Percentiles rank a stretch among this genome's conserved stretches.
These are phyloP conservation scores for Myrmophylax atrothorax DNA, from an alignment of 2,113 vertebrate genomes.

Conservation along the genomic window DNA sequence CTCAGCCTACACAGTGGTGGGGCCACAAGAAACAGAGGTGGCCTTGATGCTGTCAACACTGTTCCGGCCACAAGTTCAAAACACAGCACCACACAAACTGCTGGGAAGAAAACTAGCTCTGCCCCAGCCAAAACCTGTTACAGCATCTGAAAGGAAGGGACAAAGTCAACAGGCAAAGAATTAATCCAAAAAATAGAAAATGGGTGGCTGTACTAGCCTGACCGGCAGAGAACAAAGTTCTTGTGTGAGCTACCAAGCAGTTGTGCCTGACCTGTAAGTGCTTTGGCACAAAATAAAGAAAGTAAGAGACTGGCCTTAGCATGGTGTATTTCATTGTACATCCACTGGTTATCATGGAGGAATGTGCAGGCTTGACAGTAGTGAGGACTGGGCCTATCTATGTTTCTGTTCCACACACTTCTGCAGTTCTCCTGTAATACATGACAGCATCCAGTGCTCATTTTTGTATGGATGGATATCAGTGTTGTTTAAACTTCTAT, in stretches of 20 bases:
- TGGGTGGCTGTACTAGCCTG: neutral
- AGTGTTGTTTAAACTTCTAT: neutral
- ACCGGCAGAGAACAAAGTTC: neutral
- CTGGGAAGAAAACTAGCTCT: neutral
- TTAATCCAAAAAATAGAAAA: neutral
- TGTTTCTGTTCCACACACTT: neutral
- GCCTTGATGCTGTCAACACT: neutral
- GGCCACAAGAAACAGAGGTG: neutral
- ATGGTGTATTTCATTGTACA: neutral
- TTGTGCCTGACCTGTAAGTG: neutral
- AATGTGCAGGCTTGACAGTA: neutral
- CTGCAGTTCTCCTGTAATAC: neutral
- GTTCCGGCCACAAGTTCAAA: neutral
- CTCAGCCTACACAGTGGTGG: neutral
- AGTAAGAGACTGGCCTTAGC: neutral
- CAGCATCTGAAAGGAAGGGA: neutral
- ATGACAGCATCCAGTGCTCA: fast-evolving
- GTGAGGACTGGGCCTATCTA: neutral
- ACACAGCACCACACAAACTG: neutral
- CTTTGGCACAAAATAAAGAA: neutral
- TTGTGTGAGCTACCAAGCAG: neutral
- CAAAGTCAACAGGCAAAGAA: neutral
- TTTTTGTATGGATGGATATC: neutral
- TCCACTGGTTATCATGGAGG: neutral
- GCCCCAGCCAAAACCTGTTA: neutral